These are phyloP conservation scores for Sycophila sp. DNA, from an alignment of 1,140 invertebrate genomes.

Conservation along the genomic window DNA sequence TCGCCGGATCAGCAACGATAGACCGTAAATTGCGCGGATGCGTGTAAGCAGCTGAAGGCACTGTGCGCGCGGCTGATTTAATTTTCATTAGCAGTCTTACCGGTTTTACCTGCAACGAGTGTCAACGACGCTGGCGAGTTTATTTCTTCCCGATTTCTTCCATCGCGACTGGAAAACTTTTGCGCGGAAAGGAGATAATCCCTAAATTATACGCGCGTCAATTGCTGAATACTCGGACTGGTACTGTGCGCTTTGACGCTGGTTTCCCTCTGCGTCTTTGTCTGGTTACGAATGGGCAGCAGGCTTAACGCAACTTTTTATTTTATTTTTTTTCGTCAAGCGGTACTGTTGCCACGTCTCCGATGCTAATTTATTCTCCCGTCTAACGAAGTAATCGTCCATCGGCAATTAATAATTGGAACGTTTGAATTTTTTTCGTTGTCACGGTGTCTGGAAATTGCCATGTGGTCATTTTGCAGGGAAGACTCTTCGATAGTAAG, in stretches of 20 bases:
- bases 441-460: not conserved
- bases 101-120: not conserved
- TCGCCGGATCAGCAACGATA: not conserved
- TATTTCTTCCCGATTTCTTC: no score
- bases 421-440: not conserved
- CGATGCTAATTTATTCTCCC: constrained; percentile 1
- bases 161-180: not conserved
- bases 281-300: no score
- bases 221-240: no score
- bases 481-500: no score
- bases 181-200: constrained; percentile 2
- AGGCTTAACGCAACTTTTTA: no score
- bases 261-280: no score
- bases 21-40: not conserved
- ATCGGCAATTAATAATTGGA: not conserved
- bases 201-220: constrained; percentile 15
- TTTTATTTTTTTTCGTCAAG: no score
- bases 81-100: constrained; percentile 1
- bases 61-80: not conserved
- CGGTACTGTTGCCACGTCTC: not conserved
- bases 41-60: not conserved
- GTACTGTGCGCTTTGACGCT: no score
- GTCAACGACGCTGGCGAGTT: not conserved
- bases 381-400: constrained; percentile 14
- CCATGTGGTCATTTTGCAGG: no score